Base-by-base conservation (phyloP, 2,797 vertebrate genomes). In the Thalassophryne amazonica region DNA sequence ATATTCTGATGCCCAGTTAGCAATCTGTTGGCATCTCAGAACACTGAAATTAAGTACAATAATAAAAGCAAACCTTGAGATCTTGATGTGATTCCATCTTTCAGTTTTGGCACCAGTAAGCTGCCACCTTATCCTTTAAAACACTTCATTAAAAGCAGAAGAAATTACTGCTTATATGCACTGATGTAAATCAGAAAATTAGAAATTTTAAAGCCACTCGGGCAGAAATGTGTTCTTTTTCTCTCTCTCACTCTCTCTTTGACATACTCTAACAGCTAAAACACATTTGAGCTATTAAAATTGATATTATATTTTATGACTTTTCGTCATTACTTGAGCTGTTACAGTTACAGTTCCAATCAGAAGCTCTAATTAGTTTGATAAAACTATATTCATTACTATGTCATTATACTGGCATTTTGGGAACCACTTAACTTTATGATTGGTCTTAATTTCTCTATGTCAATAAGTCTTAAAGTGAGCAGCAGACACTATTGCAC, bases 101-200 rank as follows among this genome's bases (percentile, higher is more conserved):
- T 15, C 20, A 58, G 59, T 64, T 67, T 54, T 42, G n/a, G 70
- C 33, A 28, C 60, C 47, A 22, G 64, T 51, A 47, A 61, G 12
- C 35, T 34, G 11, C 31, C 38, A 33, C 7, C 54, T 56, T 66
- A 76, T 73, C 39, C 38, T 37, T 55, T 61, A 65, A 59, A 53
- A 48, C 19, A 31, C 7, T 40, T 53, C 29, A 54, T 30, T 35
- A 49, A 52, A 47, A 48, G 24, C 11, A 33, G 19, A 11, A 46
- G 4, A 34, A 65, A 42, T 35, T 8, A 49, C 16, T 37, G 18
- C 40, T 63, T 10, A 18, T 13, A 30, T 13, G 21, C 45, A 37
- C 11, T 15, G 38, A 24, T 16, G 12, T 24, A 48, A 7, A 2
- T 24, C 33, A 54, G 27, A 17, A 52, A 58, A 54, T 46, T 1